Conservation (phyloP, 2,113 vertebrate genomes). For the Cyphomyrus discorhynchus region DNA sequence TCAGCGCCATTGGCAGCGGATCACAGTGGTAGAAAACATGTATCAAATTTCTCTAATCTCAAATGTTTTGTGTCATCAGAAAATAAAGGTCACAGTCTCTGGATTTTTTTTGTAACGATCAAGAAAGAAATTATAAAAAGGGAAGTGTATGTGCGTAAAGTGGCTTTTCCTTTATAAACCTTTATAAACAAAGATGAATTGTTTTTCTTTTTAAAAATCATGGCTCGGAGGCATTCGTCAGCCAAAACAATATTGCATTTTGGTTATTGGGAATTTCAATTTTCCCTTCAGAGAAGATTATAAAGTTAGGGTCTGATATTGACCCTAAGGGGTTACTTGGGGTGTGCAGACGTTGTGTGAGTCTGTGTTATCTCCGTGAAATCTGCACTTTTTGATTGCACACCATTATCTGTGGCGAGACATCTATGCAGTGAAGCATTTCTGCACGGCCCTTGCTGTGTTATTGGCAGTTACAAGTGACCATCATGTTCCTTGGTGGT, state of each 20-base stretch:
- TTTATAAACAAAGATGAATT: background rate
- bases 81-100: background rate
- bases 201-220: constrained; percentile 9
- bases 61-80: background rate
- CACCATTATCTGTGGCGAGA: constrained; percentile 41
- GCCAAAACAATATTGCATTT: constrained; percentile 26
- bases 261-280: constrained; percentile 23
- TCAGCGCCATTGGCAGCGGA: background rate
- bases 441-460: constrained; percentile 75
- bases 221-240: background rate
- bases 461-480: constrained; percentile 98
- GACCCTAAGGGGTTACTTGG: background rate
- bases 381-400: constrained; percentile 38
- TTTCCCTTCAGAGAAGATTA: constrained; percentile 18
- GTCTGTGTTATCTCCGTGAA: constrained; percentile 8
- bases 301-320: background rate
- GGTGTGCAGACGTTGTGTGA: background rate
- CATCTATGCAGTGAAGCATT: constrained; percentile 68
- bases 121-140: constrained; percentile 9
- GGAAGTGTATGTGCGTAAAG: background rate
- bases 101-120: background rate
- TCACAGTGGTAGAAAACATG: background rate
- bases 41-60: background rate
- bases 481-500: constrained; percentile 88
- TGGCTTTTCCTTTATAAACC: background rate